A percentile compares a stretch with the other conserved stretches of the same genome.
These are phyloP conservation scores for Leucoraja ocellata DNA, from an alignment of 2,797 vertebrate species.

Conservation along the genomic window DNA sequence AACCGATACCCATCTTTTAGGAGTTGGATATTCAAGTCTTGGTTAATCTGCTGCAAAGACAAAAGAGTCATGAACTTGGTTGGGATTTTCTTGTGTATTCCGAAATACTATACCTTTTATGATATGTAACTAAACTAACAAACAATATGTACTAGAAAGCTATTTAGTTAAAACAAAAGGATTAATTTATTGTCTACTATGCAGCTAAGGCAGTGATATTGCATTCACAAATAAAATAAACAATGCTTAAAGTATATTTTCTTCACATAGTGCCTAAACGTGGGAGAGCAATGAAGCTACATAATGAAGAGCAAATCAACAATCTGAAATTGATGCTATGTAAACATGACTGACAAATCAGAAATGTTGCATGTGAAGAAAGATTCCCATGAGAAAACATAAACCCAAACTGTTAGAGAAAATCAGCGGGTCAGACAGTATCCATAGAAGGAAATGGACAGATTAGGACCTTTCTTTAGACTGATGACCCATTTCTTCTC, in stretches of 20 bases:
- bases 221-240: neutral
- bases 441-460: no score
- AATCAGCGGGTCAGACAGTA: no score
- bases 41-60: slow-evolving; percentile 84
- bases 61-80: slow-evolving; percentile 3
- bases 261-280: neutral
- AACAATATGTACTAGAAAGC: neutral
- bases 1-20: slow-evolving; percentile 94
- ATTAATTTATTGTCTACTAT: neutral
- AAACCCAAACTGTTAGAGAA: no score
- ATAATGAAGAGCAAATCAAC: no score
- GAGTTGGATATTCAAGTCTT: slow-evolving; percentile 98
- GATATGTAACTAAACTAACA: slow-evolving; percentile 44
- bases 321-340: neutral
- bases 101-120: neutral
- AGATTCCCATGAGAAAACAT: neutral
- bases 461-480: no score
- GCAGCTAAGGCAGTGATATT: neutral
- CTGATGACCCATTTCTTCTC: no score
- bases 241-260: neutral
- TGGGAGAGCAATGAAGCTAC: neutral
- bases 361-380: neutral
- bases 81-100: neutral
- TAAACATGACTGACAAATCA: neutral
- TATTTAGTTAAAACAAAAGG: neutral